Evolutionary conservation across 2,113 vertebrate species (phyloP), one percentile per base, ranked within the genome.

Genomic region (Sialia sialis): DNA sequence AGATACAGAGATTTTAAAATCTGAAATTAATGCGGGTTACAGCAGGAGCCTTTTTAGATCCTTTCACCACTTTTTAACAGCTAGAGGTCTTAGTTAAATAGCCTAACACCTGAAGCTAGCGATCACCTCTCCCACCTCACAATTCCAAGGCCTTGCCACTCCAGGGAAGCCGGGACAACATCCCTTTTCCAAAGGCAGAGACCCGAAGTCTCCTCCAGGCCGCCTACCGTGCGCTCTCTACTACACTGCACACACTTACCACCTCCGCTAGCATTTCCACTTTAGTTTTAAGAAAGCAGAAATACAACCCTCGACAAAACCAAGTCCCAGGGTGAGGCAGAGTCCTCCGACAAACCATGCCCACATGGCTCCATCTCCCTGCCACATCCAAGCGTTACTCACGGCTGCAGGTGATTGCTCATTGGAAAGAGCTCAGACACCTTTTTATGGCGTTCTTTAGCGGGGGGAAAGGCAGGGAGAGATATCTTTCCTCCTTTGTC

Each of bases 1-100:
- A 46, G 2, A 82, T 6, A 4, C 10, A n/a, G 4, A 7, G 7
- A 55, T 1, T 0, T 0, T 66, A 63, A 58, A 90, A 89, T 3
- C n/a, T 51, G 23, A 51, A 89, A 2, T 48, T 10, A 72, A 49
- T 1, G 1, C 16, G 30, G 1, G 2, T 18, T 52, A 12, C 39
- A 81, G 15, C 7, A 19, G 3, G 3, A 69, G 3, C 4, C 32
- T 68, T 30, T 75, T 73, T 5, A 64, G 32, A 19, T 25, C 16
- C 18, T n/a, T 72, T 60, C 26, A 49, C 11, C 18, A 38, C 66
- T 79, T 21, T 2, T 25, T 41, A 87, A 56, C 11, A 77, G 25
- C 29, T 46, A 15, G 49, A 89, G 13, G 14, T 43, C 51, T 62
- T 36, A 22, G 23, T 16, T 51, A 38, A 41, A 36, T 2, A 48